These are phyloP conservation scores for Heteromyza rotundicornis DNA, from an alignment of 2,888 invertebrate species.

Conservation along the genomic window DNA sequence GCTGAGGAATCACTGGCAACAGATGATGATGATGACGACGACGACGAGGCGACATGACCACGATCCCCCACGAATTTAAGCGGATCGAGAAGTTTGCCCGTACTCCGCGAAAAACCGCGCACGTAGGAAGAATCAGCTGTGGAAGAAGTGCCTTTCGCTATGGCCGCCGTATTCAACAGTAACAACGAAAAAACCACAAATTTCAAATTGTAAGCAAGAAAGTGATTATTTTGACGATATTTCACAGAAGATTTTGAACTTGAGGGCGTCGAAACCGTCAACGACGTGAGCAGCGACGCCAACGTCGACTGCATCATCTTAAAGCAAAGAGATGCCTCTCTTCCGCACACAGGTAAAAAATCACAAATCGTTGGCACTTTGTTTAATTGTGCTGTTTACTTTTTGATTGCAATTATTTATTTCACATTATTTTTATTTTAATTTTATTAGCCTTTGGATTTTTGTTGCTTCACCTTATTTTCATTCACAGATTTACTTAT, in stretches of 20 bases:
- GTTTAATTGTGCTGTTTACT: no score
- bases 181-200: not conserved
- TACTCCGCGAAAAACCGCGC: not conserved
- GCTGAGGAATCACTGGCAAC: not conserved
- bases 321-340: not conserved
- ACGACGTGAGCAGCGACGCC: constrained; percentile 4
- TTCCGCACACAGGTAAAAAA: not conserved
- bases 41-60: not conserved
- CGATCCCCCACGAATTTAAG: not conserved
- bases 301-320: not conserved
- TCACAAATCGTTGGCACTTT: no score
- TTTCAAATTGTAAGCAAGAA: not conserved
- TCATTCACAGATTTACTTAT: not conserved
- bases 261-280: not conserved
- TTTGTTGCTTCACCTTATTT: not conserved
- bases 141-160: not conserved
- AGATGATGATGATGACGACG: not conserved
- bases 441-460: no score
- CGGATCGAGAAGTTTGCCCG: not conserved
- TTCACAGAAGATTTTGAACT: not conserved
- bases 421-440: no score
- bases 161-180: not conserved
- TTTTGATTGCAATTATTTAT: no score
- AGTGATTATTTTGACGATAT: not conserved
- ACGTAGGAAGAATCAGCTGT: not conserved